A percentile compares a stretch with the other conserved stretches of the same genome.
Evolutionary conservation across 2,888 invertebrate genomes (phyloP).

Genomic region (Empis stercorea): DNA sequence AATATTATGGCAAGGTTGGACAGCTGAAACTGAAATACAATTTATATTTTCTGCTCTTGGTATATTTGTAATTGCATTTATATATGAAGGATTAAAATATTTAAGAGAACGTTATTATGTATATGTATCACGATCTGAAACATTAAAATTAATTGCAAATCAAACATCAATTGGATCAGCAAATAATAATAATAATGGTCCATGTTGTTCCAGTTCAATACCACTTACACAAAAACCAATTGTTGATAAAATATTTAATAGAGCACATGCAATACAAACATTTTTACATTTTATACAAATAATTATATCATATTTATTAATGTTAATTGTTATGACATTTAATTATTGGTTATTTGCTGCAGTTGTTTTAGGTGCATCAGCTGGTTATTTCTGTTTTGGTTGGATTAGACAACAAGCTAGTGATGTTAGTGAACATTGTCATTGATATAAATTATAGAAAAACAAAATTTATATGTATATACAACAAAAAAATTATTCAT

Average conservation of each 20-base stretch:
- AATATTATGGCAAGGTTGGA: slow-evolving; percentile 72
- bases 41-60: slow-evolving; percentile 79
- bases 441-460: slow-evolving; percentile 13
- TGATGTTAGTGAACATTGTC: slow-evolving; percentile 29
- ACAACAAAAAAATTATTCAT: no score
- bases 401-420: slow-evolving; percentile 24
- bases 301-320: slow-evolving; percentile 28
- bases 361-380: slow-evolving; percentile 27
- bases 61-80: slow-evolving; percentile 74
- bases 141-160: neutral
- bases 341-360: slow-evolving; percentile 34
- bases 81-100: slow-evolving; percentile 95
- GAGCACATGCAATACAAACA: slow-evolving; percentile 26
- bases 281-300: slow-evolving; percentile 28
- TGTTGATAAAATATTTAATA: slow-evolving; percentile 17
- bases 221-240: slow-evolving; percentile 14
- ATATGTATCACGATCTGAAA: slow-evolving; percentile 17
- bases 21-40: slow-evolving; percentile 54
- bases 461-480: neutral
- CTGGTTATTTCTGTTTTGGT: slow-evolving; percentile 33
- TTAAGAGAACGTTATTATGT: slow-evolving; percentile 39
- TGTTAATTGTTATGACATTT: slow-evolving; percentile 33
- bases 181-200: slow-evolving; percentile 6
- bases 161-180: neutral
- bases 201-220: slow-evolving; percentile 19